Conservation (phyloP, 2,888 invertebrate genomes). For the Philereme vetulata region DNA sequence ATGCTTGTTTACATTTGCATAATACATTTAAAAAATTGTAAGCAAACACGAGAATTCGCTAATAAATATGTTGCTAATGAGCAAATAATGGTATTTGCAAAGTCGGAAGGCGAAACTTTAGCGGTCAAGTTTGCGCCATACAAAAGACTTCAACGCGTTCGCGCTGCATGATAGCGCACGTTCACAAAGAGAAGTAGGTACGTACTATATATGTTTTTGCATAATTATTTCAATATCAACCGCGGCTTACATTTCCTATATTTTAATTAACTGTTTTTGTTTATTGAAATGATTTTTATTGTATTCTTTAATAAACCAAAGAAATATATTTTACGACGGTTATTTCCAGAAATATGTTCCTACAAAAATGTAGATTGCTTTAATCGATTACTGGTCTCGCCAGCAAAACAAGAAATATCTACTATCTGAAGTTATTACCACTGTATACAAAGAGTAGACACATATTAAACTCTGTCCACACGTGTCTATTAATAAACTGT, state of each 20-base stretch:
- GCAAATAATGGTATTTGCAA: slow-evolving; percentile 23
- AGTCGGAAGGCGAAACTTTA: slow-evolving; percentile 13
- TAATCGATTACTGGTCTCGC: no score
- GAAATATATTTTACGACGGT: background rate
- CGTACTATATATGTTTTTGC: slow-evolving; percentile 20
- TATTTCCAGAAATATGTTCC: background rate
- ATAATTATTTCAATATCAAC: slow-evolving; percentile 23
- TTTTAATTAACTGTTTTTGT: slow-evolving; percentile 15
- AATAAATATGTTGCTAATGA: slow-evolving; percentile 9
- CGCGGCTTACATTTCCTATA: slow-evolving; percentile 23
- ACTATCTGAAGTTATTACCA: no score
- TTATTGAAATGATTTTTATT: slow-evolving; percentile 2
- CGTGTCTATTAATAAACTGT: no score
- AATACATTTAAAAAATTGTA: slow-evolving; percentile 7
- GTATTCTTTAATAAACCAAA: background rate
- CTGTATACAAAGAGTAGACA: no score
- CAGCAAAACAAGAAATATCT: no score
- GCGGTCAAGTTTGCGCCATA: slow-evolving; percentile 39
- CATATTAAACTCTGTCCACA: no score
- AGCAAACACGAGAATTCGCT: slow-evolving; percentile 13
- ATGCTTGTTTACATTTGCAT: slow-evolving; percentile 11
- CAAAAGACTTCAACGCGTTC: slow-evolving; percentile 73
- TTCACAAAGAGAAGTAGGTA: slow-evolving; percentile 13
- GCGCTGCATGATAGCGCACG: slow-evolving; percentile 33
- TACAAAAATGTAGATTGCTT: background rate